phyloP scores from a whole-genome alignment of 2,113 vertebrate species.

The Sclerurus mexicanus region DNA sequence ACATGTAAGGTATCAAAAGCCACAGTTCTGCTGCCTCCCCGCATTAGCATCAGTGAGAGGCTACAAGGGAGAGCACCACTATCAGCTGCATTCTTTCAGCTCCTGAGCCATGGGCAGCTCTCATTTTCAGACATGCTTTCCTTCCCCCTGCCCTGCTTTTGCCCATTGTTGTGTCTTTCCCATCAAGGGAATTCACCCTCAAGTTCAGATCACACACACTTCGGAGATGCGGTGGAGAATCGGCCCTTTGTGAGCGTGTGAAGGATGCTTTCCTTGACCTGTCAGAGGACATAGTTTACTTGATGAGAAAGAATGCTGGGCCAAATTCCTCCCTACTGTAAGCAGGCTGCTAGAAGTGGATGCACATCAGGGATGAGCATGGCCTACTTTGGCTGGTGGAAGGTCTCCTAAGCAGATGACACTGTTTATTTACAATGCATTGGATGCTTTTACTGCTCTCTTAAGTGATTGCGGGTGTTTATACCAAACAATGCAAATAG shows the following conservation, averaged over 20 bases:
- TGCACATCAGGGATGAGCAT: not conserved
- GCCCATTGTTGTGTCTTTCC: conserved; percentile 39
- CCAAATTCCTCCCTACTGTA: conserved; percentile 37
- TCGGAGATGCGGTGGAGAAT: not conserved
- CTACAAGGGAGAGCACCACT: not conserved
- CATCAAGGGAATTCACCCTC: conserved; percentile 9
- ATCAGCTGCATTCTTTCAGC: not conserved
- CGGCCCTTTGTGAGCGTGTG: conserved; percentile 2
- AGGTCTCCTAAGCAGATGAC: not conserved
- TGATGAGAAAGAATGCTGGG: conserved; percentile 4
- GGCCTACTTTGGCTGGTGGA: not conserved
- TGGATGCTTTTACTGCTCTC: conserved; percentile 16
- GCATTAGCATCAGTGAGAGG: not conserved
- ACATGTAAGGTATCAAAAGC: not conserved
- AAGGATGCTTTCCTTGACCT: conserved; percentile 56
- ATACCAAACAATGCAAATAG: conserved; percentile 22
- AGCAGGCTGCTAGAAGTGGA: not conserved
- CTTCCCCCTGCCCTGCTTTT: not conserved
- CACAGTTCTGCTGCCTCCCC: not conserved
- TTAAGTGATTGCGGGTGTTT: not conserved
- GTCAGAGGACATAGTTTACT: conserved; percentile 37
- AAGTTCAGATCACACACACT: conserved; percentile 15
- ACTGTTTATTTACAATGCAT: not conserved
- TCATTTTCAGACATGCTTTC: not conserved
- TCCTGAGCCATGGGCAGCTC: not conserved